Percentiles rank a stretch among this genome's conserved stretches.
phyloP scores from a whole-genome alignment of 1,140 invertebrate genomes.

The Grapholita molesta region DNA sequence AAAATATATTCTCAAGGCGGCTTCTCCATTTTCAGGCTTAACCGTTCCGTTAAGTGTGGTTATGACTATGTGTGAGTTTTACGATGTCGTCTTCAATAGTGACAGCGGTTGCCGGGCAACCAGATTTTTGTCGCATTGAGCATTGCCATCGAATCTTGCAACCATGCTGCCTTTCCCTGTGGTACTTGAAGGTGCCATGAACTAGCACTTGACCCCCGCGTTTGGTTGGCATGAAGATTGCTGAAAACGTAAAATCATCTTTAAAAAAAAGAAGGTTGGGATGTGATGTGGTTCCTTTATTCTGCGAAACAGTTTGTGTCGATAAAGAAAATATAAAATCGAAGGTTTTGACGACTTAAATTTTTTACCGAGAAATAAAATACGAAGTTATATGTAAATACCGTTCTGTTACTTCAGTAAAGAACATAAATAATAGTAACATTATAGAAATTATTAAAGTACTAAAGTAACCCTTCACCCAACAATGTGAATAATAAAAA shows the following conservation, averaged over 20 bases:
- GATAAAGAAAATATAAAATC: too few relatives aligned
- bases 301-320: too few relatives aligned
- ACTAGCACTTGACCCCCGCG: conserved; percentile 12
- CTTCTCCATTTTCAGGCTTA: too few relatives aligned
- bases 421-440: too few relatives aligned
- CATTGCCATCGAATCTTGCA: conserved; percentile 40
- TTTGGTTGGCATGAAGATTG: conserved; percentile 1
- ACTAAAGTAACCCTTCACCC: neutral
- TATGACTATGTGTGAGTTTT: conserved; percentile 29
- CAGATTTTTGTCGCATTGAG: conserved; percentile 25
- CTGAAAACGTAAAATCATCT: neutral
- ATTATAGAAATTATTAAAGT: neutral
- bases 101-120: conserved; percentile 36
- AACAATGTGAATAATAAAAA: neutral
- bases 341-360: too few relatives aligned
- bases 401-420: too few relatives aligned
- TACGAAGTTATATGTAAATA: too few relatives aligned
- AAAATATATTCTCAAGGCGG: too few relatives aligned
- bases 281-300: too few relatives aligned
- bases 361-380: too few relatives aligned
- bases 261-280: too few relatives aligned
- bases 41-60: conserved; percentile 21
- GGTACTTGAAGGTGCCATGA: conserved; percentile 24
- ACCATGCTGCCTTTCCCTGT: conserved; percentile 5
- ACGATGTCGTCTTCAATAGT: conserved; percentile 32